Evolutionary conservation across 2,888 invertebrate species (phyloP), one percentile per base, ranked within the genome.

Genomic region (Parnassius mnemosyne): DNA sequence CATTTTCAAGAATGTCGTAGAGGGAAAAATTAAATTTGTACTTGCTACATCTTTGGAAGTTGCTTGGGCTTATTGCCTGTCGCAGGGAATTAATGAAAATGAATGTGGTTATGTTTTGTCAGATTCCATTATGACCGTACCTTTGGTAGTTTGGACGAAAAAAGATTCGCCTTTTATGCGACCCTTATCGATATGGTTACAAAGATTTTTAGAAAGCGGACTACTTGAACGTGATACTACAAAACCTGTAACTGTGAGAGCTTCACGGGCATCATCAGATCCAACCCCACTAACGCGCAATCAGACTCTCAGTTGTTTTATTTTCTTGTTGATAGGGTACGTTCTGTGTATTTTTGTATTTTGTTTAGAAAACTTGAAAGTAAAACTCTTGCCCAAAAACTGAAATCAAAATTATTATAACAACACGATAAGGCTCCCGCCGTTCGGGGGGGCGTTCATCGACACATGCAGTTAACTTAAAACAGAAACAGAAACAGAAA

Each of bases 21-120:
- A 80, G 49, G 80, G 81, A 0, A 78, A 70, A 60, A 77, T 67
- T 51, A 79, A 77, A 53, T 87, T 85, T 66, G 78, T 87, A 0
- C 50, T 87, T 46, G 86, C 87, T 2, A 78, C 82, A 2, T 84
- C 84, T 34, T 66, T 87, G 54, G 86, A 88, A 65, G 87, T 84
- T 55, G 82, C 83, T 34, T 79, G 78, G 71, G 79, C 83, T 1
- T 80, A 78, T 58, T 87, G 87, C 50, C 58, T 80, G 9, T 69
- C 80, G 0, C 76, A 75, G 44, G 84, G 82, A 0, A 81, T 79
- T 63, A 81, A 78, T 12, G 84, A 83, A 12, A 74, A 78, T n/a
- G 81, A 81, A 61, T 87, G 87, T 66, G 87, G 84, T 0, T 78
- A 84, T 57, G 67, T 86, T 2, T 72, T 88, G 3, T 78, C 85